phyloP scores from a whole-genome alignment of 2,113 vertebrate species.

The Notarius quadriscutis region DNA sequence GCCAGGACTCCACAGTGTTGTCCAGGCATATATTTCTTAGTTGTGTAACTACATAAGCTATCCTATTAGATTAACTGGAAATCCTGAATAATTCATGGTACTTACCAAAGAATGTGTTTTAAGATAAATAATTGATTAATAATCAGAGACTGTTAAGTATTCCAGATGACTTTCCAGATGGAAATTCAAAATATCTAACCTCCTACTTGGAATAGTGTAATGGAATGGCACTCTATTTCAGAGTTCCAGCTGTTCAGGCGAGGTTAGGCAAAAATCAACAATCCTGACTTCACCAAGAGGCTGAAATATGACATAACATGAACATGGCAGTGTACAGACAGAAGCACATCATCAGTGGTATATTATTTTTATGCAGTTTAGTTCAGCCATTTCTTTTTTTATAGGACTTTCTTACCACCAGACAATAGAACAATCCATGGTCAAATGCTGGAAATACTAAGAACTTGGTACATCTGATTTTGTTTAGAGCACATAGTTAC shows the following conservation, averaged over 20 bases:
- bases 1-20: background rate
- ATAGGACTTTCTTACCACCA: background rate
- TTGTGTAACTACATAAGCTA: background rate
- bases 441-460: background rate
- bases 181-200: constrained; percentile 19
- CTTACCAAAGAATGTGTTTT: background rate
- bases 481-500: background rate
- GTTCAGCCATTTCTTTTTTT: background rate
- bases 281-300: background rate
- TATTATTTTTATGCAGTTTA: background rate
- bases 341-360: background rate
- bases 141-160: background rate
- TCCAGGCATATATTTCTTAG: background rate
- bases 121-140: constrained; percentile 14
- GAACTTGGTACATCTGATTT: background rate
- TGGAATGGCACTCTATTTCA: background rate
- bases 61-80: background rate
- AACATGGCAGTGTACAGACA: background rate
- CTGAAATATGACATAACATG: constrained; percentile 5
- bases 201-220: constrained; percentile 1
- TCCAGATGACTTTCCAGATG: constrained; percentile 1
- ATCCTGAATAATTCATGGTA: background rate
- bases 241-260: background rate
- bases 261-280: constrained; percentile 9
- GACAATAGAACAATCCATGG: background rate